Conservation (phyloP, 2,113 vertebrate species). For the Cnemophilus loriae region DNA sequence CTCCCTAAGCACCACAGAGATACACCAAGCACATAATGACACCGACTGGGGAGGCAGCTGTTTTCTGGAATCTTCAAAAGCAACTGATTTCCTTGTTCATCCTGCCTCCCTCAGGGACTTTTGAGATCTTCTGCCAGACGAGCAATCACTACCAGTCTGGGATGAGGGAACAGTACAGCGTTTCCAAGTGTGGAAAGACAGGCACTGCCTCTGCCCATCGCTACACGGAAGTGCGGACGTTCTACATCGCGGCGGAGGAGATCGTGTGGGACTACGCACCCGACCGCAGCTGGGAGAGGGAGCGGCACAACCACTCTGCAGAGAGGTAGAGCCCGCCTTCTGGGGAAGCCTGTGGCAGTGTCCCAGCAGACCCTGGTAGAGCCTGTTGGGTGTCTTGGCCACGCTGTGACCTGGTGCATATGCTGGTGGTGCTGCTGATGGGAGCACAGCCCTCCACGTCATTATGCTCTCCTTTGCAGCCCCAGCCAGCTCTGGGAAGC, state of each 20-base stretch:
- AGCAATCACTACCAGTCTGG: conserved; percentile 72
- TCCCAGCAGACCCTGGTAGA: neutral
- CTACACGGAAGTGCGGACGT: conserved; percentile 42
- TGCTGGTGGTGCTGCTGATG: neutral
- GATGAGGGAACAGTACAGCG: conserved; percentile 68
- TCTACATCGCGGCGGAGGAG: conserved; percentile 72
- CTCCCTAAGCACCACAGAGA: neutral
- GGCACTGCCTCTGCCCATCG: neutral
- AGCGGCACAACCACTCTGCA: conserved; percentile 59
- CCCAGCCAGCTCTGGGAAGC: neutral
- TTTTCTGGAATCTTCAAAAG: neutral
- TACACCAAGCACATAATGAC: neutral
- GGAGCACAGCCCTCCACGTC: accelerated
- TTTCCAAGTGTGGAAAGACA: conserved; percentile 52
- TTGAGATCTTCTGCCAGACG: conserved; percentile 74
- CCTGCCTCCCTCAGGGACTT: conserved; percentile 61
- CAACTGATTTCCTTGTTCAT: neutral
- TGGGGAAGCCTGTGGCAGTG: neutral
- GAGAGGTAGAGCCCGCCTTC: conserved; percentile 60
- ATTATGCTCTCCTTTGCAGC: neutral
- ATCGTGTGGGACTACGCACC: conserved; percentile 72
- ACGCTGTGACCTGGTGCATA: accelerated
- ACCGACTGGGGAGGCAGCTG: neutral
- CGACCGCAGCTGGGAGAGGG: conserved; percentile 72
- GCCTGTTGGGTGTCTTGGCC: neutral